Evolutionary conservation across 2,113 vertebrate species (phyloP), one percentile per base, ranked within the genome.

Genomic region (Sakesphorus luctuosus): DNA sequence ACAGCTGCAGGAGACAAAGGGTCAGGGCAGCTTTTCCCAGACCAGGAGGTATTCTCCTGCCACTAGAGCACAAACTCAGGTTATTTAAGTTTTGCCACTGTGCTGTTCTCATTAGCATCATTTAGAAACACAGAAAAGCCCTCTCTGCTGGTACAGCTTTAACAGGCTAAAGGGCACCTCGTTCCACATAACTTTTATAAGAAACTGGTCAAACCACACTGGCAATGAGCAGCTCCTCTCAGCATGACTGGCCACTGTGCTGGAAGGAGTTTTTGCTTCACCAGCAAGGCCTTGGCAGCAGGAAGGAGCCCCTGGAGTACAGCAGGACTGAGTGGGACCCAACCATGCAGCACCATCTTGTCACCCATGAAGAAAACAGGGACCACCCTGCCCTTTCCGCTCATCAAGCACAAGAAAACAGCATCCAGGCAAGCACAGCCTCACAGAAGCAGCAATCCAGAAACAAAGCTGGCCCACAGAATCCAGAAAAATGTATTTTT

Each of bases 201-300:
- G 71, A 68, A 82, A 67, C 35, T n/a, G 67, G 29, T 84, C 53
- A 95, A 84, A 89, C 44, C 68, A 56, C 36, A 19, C 49, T 47
- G 59, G 72, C 73, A 74, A 77, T 26, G 19, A 77, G 65, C 77
- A 81, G 59, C 36, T 86, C 53, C 29, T 56, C 65, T 56, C 40
- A 73, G 90, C 0, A 0, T 13, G 43, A 62, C n/a, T 17, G 3
- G 65, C 28, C 2, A 5, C 61, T 47, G 20, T 4, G 18, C 80
- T 84, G 40, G 77, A 65, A 87, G 55, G 49, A 84, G 13, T 52
- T 91, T 69, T 29, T 47, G 55, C 35, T 80, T 69, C 5, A 5
- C 38, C 72, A 77, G 38, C 38, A 76, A 83, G 77, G 38, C 47
- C n/a, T 21, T 47, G 28, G 62, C 52, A 63, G 47, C 38, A 75